Percentiles rank a stretch among this genome's conserved stretches.
Conservation (phyloP, 2,888 invertebrate species). For the Brachyopa scutellaris region DNA sequence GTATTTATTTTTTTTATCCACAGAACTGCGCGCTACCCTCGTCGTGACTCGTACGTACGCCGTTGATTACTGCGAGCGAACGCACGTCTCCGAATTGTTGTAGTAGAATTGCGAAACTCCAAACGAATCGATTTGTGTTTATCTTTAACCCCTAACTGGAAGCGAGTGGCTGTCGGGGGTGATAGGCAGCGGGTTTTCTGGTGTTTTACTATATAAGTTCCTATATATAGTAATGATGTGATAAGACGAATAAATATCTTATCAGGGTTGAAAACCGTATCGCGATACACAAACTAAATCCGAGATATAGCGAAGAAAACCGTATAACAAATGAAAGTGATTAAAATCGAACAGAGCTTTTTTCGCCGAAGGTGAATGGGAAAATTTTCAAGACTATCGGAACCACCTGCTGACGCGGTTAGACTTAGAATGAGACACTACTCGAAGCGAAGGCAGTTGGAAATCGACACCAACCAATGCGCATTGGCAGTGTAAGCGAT, state of each 20-base stretch:
- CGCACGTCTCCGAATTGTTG: slow-evolving; percentile 38
- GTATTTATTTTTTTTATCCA: background rate
- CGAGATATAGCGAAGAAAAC: slow-evolving; percentile 14
- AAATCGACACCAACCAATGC: slow-evolving; percentile 34
- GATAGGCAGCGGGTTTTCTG: background rate
- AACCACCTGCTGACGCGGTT: slow-evolving; percentile 61
- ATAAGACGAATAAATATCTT: slow-evolving; percentile 55
- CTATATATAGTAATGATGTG: slow-evolving; percentile 6
- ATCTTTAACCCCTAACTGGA: slow-evolving; percentile 53
- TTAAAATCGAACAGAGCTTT: slow-evolving; percentile 36
- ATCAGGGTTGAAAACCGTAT: slow-evolving; percentile 37
- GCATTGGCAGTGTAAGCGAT: slow-evolving; percentile 32
- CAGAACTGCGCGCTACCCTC: slow-evolving; percentile 52
- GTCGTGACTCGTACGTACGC: slow-evolving; percentile 48
- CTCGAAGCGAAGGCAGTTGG: slow-evolving; percentile 9
- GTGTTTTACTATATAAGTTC: background rate
- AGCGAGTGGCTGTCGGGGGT: slow-evolving; percentile 5
- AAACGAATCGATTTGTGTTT: slow-evolving; percentile 71
- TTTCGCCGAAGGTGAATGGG: background rate
- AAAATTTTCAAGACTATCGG: slow-evolving; percentile 9
- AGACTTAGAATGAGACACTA: slow-evolving; percentile 61
- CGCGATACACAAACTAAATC: slow-evolving; percentile 28
- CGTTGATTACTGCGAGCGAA: slow-evolving; percentile 62
- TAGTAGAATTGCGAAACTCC: slow-evolving; percentile 55
- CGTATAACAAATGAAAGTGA: slow-evolving; percentile 28